phyloP scores from a whole-genome alignment of 2,113 vertebrate species.

The Gasterosteus nipponicus region DNA sequence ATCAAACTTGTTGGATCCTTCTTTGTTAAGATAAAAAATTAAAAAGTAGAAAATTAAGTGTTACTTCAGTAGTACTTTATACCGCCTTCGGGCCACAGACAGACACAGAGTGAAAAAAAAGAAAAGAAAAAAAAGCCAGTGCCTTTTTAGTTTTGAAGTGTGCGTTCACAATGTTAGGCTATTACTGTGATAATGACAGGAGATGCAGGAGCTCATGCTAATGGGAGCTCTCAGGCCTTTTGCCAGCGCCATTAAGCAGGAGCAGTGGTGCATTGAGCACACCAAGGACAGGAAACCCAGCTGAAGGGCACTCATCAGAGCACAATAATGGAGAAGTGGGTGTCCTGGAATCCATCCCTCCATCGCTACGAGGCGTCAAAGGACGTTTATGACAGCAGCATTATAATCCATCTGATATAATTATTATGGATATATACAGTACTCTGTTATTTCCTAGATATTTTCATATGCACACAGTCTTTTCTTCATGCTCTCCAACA shows the following conservation, averaged over 20 bases:
- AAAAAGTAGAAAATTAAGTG: not conserved
- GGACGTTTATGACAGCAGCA: slow-evolving; percentile 4
- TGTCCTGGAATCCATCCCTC: slow-evolving; percentile 45
- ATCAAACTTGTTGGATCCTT: not conserved
- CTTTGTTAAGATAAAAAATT: not conserved
- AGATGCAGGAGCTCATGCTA: slow-evolving; percentile 50
- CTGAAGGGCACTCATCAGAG: slow-evolving; percentile 55
- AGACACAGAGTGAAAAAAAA: not conserved
- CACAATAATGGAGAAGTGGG: slow-evolving; percentile 22
- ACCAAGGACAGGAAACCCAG: slow-evolving; percentile 42
- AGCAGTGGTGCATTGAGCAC: slow-evolving; percentile 51
- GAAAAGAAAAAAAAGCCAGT: slow-evolving; percentile 1
- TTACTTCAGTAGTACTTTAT: not conserved
- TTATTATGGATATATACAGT: not conserved
- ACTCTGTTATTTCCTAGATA: not conserved
- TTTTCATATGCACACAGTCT: not conserved
- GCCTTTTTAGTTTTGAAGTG: not conserved
- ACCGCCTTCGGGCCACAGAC: not conserved
- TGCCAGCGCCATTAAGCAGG: slow-evolving; percentile 53
- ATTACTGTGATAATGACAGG: slow-evolving; percentile 41
- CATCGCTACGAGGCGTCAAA: not conserved
- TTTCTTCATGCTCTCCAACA: not conserved
- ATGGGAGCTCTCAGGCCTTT: slow-evolving; percentile 50
- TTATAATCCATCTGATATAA: slow-evolving; percentile 16
- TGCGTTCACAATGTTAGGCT: slow-evolving; percentile 18